A percentile compares a stretch with the other conserved stretches of the same genome.
phyloP scores from a whole-genome alignment of 2,888 invertebrate genomes.

The Pristionchus entomophagus region DNA sequence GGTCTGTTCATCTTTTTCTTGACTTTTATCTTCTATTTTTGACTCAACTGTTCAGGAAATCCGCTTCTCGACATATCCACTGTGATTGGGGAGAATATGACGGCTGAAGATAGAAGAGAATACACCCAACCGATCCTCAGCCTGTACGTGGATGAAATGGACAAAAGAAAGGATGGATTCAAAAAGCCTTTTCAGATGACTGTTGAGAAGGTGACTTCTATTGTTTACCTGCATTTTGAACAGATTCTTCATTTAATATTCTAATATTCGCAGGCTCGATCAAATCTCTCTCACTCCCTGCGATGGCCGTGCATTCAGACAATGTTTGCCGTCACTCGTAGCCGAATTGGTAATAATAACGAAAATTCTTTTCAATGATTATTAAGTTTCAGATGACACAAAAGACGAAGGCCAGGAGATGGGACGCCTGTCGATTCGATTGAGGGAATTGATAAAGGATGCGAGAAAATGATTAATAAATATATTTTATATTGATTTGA shows the following conservation, averaged over 20 bases:
- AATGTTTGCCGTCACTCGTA: not conserved
- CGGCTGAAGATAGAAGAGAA: not conserved
- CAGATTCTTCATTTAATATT: too few relatives aligned
- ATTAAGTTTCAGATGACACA: not conserved
- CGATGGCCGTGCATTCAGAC: constrained; percentile 5
- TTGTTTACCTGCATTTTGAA: not conserved
- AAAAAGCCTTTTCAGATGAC: constrained; percentile 1
- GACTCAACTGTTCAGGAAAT: not conserved
- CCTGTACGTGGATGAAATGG: not conserved
- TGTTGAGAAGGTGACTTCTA: not conserved
- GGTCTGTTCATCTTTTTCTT: not conserved
- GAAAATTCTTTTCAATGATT: not conserved
- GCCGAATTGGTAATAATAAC: not conserved
- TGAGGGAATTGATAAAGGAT: not conserved
- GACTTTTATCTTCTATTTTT: not conserved
- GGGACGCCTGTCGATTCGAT: not conserved
- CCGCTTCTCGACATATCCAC: not conserved
- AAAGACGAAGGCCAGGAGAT: not conserved
- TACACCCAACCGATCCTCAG: not conserved
- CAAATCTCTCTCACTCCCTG: not conserved
- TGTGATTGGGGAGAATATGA: not conserved
- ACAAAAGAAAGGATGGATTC: not conserved
- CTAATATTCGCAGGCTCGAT: not conserved
- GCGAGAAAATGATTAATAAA: not conserved
- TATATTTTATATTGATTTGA: too few relatives aligned